phyloP scores from a whole-genome alignment of 2,113 vertebrate genomes.

The Centrocercus urophasianus region DNA sequence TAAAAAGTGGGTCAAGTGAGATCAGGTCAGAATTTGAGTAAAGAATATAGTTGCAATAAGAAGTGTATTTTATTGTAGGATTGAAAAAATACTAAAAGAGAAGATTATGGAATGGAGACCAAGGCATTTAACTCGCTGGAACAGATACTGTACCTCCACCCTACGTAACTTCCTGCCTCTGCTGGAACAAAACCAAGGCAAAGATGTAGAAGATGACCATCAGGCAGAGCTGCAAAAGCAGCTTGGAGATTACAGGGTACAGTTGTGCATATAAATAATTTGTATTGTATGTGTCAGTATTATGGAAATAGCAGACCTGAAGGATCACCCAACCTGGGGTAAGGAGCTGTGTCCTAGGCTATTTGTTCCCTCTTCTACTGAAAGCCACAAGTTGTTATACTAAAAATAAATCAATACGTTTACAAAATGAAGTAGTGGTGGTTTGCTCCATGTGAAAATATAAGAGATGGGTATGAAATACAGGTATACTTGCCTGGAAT shows the following conservation, averaged over 20 bases:
- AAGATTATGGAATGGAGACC: constrained; percentile 98
- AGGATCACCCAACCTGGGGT: fast-evolving
- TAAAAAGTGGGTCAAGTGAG: not conserved
- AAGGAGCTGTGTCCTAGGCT: not conserved
- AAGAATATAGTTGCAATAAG: not conserved
- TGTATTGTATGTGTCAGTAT: too few relatives aligned
- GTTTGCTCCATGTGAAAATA: not conserved
- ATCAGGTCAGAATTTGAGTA: not conserved
- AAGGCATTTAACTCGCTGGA: constrained; percentile 94
- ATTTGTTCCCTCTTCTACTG: not conserved
- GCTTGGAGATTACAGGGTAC: constrained; percentile 92
- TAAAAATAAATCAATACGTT: not conserved
- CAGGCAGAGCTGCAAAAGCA: constrained; percentile 87
- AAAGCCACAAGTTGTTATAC: not conserved
- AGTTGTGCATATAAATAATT: not conserved
- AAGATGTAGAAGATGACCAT: constrained; percentile 87
- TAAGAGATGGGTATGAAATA: not conserved
- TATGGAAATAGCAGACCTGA: not conserved
- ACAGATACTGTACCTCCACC: constrained; percentile 89
- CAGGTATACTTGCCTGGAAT: not conserved
- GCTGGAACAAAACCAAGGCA: constrained; percentile 87
- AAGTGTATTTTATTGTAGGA: constrained; percentile 71
- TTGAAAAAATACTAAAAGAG: constrained; percentile 94
- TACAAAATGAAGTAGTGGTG: not conserved
- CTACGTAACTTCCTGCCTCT: constrained; percentile 91